Conservation (phyloP, 2,888 invertebrate genomes). For the Lithophane ornitopus region DNA sequence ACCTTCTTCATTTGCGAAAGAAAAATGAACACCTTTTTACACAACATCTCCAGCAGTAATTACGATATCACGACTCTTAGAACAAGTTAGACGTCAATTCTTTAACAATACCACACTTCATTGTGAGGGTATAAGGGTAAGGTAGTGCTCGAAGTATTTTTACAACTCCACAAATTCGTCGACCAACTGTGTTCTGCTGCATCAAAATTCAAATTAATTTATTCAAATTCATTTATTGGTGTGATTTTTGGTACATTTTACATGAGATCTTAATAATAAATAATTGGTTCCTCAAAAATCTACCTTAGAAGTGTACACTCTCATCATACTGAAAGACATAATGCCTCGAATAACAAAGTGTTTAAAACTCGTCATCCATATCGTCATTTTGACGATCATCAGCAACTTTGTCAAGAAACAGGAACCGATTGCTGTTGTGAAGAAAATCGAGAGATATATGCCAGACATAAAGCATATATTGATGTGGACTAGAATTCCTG, state of each 20-base stretch:
- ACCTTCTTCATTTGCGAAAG: constrained; percentile 12
- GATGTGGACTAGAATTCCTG: constrained; percentile 78
- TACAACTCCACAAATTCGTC: not conserved
- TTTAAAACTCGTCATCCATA: constrained; percentile 67
- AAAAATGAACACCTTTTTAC: constrained; percentile 25
- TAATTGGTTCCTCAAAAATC: too few species aligned
- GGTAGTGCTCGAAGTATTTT: constrained; percentile 31
- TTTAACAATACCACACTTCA: constrained; percentile 41
- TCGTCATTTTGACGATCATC: constrained; percentile 60
- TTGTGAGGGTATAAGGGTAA: constrained; percentile 23
- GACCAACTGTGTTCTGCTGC: not conserved
- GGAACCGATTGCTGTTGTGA: constrained; percentile 56
- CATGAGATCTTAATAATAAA: too few species aligned
- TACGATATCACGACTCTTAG: constrained; percentile 28
- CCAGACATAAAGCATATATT: constrained; percentile 81
- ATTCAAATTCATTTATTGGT: too few species aligned
- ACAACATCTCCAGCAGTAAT: not conserved
- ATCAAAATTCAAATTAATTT: too few species aligned
- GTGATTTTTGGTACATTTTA: too few species aligned
- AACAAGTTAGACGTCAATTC: constrained; percentile 8
- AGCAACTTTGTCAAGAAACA: constrained; percentile 62
- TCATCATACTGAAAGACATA: not conserved
- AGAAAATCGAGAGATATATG: constrained; percentile 73
- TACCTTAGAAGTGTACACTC: too few species aligned
- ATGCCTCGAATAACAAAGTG: constrained; percentile 69